These are phyloP conservation scores for Odocoileus hemionus DNA, from an alignment of 2,113 vertebrate species.

Conservation along the genomic window DNA sequence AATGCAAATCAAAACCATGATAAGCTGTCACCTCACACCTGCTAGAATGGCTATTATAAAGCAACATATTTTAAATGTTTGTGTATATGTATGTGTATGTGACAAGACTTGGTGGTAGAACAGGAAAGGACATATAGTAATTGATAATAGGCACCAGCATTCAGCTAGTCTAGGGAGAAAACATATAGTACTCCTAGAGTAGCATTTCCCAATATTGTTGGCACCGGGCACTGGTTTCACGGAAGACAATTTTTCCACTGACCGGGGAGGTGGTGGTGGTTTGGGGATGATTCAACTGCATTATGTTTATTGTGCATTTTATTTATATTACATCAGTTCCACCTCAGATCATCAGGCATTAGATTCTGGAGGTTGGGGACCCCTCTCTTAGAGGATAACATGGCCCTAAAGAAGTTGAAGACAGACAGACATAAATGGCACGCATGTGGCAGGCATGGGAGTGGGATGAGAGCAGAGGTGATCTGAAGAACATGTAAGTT, in stretches of 20 bases:
- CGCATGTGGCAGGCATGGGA: background rate
- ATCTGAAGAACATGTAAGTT: background rate
- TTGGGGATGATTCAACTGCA: background rate
- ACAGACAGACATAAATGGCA: too few relatives aligned
- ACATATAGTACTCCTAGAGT: background rate
- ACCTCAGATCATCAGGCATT: background rate
- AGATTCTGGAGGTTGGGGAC: background rate
- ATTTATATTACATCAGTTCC: background rate
- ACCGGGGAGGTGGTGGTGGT: background rate
- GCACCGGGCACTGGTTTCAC: background rate
- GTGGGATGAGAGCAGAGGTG: background rate
- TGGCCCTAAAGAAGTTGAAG: background rate
- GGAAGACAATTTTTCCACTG: background rate
- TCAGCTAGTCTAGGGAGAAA: background rate
- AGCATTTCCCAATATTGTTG: background rate
- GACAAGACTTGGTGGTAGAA: background rate
- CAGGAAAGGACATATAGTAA: background rate
- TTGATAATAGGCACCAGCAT: background rate
- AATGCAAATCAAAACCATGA: background rate
- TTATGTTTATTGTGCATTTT: background rate
- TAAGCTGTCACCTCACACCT: background rate
- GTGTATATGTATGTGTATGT: background rate
- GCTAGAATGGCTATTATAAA: background rate
- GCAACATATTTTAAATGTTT: background rate
- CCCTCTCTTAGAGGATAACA: background rate